phyloP scores from a whole-genome alignment of 2,113 vertebrate genomes.

The Ginglymostoma cirratum region DNA sequence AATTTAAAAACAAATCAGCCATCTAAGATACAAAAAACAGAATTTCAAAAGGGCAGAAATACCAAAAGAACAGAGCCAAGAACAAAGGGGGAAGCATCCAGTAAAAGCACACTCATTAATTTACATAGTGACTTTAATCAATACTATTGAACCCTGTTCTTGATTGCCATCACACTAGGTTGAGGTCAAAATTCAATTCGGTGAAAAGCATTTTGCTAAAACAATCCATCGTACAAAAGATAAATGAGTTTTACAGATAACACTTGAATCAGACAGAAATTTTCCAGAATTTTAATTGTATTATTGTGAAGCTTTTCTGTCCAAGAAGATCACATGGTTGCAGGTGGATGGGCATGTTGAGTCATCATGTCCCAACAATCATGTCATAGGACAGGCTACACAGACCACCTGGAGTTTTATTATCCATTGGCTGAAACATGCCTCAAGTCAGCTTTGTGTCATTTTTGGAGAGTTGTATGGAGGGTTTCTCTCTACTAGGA shows the following conservation, averaged over 20 bases:
- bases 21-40: no score
- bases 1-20: no score
- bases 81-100: no score
- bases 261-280: neutral
- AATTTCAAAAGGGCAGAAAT: no score
- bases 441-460: no score
- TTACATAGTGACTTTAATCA: neutral
- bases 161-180: neutral
- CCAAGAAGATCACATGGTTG: neutral
- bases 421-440: neutral
- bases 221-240: neutral
- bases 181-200: neutral
- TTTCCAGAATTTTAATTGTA: neutral
- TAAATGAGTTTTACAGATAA: neutral
- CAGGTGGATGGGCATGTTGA: neutral
- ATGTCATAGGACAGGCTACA: neutral
- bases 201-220: neutral
- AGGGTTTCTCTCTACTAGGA: no score
- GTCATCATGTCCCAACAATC: neutral
- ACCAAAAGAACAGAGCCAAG: no score
- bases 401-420: neutral
- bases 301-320: neutral
- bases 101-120: conserved; percentile 15
- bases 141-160: neutral
- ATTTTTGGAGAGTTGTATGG: no score